These are phyloP conservation scores for Hucho hucho DNA, from an alignment of 2,113 vertebrate species.

Conservation along the genomic window DNA sequence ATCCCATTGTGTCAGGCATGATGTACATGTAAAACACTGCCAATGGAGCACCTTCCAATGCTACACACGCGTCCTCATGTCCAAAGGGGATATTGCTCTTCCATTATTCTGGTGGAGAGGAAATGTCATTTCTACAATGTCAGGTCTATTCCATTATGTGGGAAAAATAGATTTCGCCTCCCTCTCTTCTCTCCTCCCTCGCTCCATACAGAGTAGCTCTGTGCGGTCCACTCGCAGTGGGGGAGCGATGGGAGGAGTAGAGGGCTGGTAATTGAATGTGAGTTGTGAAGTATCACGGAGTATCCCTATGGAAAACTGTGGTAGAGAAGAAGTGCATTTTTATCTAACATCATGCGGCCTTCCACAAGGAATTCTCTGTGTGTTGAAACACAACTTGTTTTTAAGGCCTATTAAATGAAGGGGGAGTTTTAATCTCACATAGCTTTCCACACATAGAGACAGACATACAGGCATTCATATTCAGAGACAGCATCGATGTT, in stretches of 20 bases:
- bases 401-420: conserved; percentile 1
- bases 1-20: too few relatives aligned
- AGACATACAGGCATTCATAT: background rate
- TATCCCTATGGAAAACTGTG: background rate
- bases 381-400: background rate
- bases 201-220: background rate
- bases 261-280: conserved; percentile 11
- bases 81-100: background rate
- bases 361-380: background rate
- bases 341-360: background rate
- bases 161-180: conserved; percentile 19
- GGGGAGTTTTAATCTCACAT: background rate
- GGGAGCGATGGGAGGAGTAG: background rate
- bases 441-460: background rate
- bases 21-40: too few relatives aligned
- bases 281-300: background rate
- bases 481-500: too few relatives aligned
- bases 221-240: background rate
- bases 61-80: background rate
- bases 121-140: conserved; percentile 27
- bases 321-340: background rate
- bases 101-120: background rate
- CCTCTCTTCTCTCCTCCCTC: background rate
- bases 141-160: conserved; percentile 13
- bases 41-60: background rate